Evolutionary conservation across 2,113 vertebrate species (phyloP).

Genomic region (Halichoeres trimaculatus): DNA sequence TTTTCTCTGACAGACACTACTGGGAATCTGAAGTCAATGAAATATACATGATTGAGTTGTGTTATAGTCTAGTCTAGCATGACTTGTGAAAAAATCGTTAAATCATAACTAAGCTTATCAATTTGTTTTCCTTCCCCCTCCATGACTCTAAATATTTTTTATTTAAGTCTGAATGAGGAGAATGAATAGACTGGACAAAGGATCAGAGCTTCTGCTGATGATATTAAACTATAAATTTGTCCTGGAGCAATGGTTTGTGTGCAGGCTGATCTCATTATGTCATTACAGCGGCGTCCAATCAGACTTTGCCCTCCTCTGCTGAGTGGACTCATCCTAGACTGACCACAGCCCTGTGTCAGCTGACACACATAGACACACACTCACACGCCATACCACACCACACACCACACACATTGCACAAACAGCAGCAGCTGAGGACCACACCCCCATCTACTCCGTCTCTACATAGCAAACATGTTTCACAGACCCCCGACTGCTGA

Average conservation of each 20-base stretch:
- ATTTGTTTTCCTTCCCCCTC: too few relatives aligned
- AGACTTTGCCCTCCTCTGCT: slow-evolving; percentile 55
- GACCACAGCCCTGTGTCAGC: slow-evolving; percentile 63
- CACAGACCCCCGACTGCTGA: slow-evolving; percentile 27
- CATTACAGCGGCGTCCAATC: slow-evolving; percentile 67
- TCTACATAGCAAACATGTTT: slow-evolving; percentile 45
- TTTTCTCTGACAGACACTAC: background rate
- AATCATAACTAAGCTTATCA: background rate
- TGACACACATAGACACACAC: slow-evolving; percentile 47
- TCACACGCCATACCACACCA: slow-evolving; percentile 22
- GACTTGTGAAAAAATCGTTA: background rate
- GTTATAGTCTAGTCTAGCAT: slow-evolving; percentile 3
- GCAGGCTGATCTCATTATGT: slow-evolving; percentile 71
- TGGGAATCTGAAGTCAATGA: background rate
- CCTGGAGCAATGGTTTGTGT: slow-evolving; percentile 14
- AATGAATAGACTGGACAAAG: background rate
- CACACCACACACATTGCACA: slow-evolving; percentile 23
- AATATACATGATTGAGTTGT: background rate
- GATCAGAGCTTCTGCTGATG: slow-evolving; percentile 10
- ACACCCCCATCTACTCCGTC: slow-evolving; percentile 27
- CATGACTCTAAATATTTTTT: too few relatives aligned
- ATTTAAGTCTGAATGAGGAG: background rate
- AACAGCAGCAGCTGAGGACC: slow-evolving; percentile 51
- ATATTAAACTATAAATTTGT: background rate
- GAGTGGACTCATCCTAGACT: slow-evolving; percentile 60